These are phyloP conservation scores for Rhyacophila evoluta DNA, from an alignment of 2,888 invertebrate genomes.

Conservation along the genomic window DNA sequence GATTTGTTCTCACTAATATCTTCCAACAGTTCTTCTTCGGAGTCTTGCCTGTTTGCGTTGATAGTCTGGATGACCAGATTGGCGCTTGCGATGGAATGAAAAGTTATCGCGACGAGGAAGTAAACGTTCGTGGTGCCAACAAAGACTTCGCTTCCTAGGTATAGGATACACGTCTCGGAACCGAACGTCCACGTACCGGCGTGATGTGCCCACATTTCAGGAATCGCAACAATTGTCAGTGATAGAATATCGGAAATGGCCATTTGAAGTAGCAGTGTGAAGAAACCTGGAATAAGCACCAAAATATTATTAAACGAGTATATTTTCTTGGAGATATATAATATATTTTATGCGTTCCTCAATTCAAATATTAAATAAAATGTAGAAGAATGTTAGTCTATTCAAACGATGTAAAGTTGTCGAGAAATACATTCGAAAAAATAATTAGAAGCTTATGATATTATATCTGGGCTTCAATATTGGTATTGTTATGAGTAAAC, in stretches of 20 bases:
- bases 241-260: constrained; percentile 67
- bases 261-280: constrained; percentile 69
- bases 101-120: constrained; percentile 69
- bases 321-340: too few species aligned
- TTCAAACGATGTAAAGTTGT: too few species aligned
- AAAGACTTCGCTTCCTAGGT: constrained; percentile 70
- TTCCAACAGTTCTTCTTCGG: constrained; percentile 59
- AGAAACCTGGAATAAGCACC: constrained; percentile 65
- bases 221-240: constrained; percentile 63
- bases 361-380: too few species aligned
- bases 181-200: constrained; percentile 69
- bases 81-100: constrained; percentile 71
- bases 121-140: constrained; percentile 71
- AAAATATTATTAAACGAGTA: background rate
- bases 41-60: constrained; percentile 64
- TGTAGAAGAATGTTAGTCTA: too few species aligned
- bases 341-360: too few species aligned
- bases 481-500: too few species aligned
- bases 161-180: constrained; percentile 66
- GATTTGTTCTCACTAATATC: constrained; percentile 66
- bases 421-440: too few species aligned
- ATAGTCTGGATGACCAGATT: constrained; percentile 59
- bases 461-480: too few species aligned
- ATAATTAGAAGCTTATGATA: too few species aligned
- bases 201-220: constrained; percentile 70